Evolutionary conservation across 2,888 invertebrate genomes (phyloP).

Genomic region (Allophyes oxyacanthae): DNA sequence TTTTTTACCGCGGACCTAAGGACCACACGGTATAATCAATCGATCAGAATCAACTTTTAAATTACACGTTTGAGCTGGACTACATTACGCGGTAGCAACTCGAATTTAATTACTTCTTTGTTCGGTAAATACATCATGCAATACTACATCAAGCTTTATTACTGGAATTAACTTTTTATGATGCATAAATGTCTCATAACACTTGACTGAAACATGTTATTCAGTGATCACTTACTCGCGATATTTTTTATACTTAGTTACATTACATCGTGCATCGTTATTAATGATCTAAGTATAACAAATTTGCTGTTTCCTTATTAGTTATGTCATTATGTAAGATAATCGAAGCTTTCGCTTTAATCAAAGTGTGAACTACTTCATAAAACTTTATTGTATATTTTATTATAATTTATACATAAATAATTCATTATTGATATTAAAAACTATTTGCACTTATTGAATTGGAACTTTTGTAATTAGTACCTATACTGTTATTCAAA

Average conservation of each 20-base stretch:
- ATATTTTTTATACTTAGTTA: slow-evolving; percentile 30
- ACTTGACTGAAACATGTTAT: slow-evolving; percentile 18
- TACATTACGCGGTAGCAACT: slow-evolving; percentile 10
- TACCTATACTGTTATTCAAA: too few species aligned
- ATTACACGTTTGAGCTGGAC: background rate
- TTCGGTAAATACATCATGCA: slow-evolving; percentile 28
- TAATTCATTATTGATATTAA: too few species aligned
- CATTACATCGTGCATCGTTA: slow-evolving; percentile 52
- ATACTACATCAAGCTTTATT: slow-evolving; percentile 6
- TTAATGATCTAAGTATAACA: slow-evolving; percentile 41
- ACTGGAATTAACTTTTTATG: slow-evolving; percentile 31
- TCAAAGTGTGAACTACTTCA: slow-evolving; percentile 16
- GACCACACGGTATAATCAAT: background rate
- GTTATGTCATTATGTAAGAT: slow-evolving; percentile 44
- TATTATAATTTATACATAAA: background rate
- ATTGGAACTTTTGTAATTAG: too few species aligned
- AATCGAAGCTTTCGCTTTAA: slow-evolving; percentile 51
- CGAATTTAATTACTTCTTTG: slow-evolving; percentile 13
- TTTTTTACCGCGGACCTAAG: too few species aligned
- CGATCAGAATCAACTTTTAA: background rate
- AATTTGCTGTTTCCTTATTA: slow-evolving; percentile 51
- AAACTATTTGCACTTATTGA: too few species aligned
- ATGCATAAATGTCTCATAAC: slow-evolving; percentile 30
- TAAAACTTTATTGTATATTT: slow-evolving; percentile 13
- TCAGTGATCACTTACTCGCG: slow-evolving; percentile 19